Percentiles rank a stretch among this genome's conserved stretches.
These are phyloP conservation scores for Himalopsyche kuldschensis DNA, from an alignment of 2,888 invertebrate species.

Conservation along the genomic window DNA sequence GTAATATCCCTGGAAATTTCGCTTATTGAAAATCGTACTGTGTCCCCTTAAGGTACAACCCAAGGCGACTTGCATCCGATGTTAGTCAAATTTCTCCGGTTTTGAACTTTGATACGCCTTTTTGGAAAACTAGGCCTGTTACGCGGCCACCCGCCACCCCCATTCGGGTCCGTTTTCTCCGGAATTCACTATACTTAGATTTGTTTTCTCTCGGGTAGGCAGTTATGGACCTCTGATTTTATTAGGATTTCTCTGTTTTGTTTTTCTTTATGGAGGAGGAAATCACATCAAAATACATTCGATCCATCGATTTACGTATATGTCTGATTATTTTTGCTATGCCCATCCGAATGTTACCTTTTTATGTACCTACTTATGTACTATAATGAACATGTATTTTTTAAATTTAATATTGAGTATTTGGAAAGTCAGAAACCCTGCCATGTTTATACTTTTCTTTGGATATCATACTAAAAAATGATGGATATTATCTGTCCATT, in stretches of 20 bases:
- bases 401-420: too few species aligned
- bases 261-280: neutral
- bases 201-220: neutral
- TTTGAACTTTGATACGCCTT: constrained; percentile 8
- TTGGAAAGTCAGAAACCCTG: too few species aligned
- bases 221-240: neutral
- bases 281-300: too few species aligned
- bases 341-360: too few species aligned
- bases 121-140: constrained; percentile 24
- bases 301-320: too few species aligned
- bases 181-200: neutral
- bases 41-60: neutral
- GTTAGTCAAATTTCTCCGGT: constrained; percentile 14
- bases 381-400: too few species aligned
- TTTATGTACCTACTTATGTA: too few species aligned
- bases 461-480: too few species aligned
- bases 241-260: neutral
- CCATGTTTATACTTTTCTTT: too few species aligned
- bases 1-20: neutral
- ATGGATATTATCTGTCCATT: too few species aligned
- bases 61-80: constrained; percentile 13
- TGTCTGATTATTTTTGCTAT: too few species aligned
- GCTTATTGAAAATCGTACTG: constrained; percentile 6
- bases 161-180: too few species aligned
- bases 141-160: neutral